These are phyloP conservation scores for Chelonus insularis DNA, from an alignment of 1,140 invertebrate genomes.

Conservation along the genomic window DNA sequence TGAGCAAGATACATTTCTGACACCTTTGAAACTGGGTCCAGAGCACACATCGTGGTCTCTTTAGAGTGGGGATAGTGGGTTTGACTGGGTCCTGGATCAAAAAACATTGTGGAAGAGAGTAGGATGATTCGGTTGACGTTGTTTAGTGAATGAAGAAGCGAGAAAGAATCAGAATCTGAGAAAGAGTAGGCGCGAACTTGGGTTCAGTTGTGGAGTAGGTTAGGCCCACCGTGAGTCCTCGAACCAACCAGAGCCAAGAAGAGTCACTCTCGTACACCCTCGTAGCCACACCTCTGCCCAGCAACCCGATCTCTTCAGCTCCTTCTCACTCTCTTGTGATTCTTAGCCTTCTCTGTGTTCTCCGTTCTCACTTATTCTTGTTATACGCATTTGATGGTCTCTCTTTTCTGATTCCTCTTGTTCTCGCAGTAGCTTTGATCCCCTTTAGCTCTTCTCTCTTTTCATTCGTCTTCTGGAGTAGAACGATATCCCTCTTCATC, in stretches of 20 bases:
- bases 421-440: constrained; percentile 5
- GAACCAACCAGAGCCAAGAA: constrained; percentile 59
- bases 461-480: constrained; percentile 23
- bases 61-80: constrained; percentile 32
- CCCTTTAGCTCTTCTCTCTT: constrained; percentile 35
- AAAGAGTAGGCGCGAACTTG: constrained; percentile 21
- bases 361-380: constrained; percentile 22
- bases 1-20: constrained; percentile 50
- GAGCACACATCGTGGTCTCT: constrained; percentile 37
- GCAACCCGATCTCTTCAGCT: constrained; percentile 27
- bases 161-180: constrained; percentile 13
- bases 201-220: constrained; percentile 43
- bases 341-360: background rate
- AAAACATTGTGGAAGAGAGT: background rate
- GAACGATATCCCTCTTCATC: constrained; percentile 25
- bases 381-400: constrained; percentile 19
- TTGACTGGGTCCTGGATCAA: background rate
- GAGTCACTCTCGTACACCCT: constrained; percentile 50
- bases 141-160: background rate
- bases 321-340: background rate
- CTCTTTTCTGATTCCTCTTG: constrained; percentile 32
- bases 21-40: constrained; percentile 40
- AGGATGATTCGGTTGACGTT: background rate
- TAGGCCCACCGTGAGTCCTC: constrained; percentile 55
- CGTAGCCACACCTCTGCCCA: constrained; percentile 58